Base-by-base conservation (phyloP, 2,888 invertebrate species). In the Bimastos eiseni region DNA sequence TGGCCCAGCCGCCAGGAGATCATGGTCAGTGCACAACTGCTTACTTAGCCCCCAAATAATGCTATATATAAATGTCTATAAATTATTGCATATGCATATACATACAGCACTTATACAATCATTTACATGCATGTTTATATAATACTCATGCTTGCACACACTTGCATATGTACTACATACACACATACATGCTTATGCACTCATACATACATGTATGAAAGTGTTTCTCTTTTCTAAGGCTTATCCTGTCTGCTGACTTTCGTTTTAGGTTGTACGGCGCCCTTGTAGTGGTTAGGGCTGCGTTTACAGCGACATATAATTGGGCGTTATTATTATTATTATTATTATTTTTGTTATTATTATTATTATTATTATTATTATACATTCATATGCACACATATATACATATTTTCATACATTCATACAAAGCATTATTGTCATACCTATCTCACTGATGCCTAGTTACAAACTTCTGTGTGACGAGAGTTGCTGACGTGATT, bases 1-100 rank as follows among this genome's bases (percentile, higher is more conserved):
- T 99, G 99, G 99, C 99, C 99, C 0, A 97, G 97, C 0, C 96
- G 98, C 19, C 95, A 96, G 0, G 98, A 99, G 94, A 98, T 99
- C 91, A 98, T 98, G 92, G 96, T 93, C 70, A 90, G 88, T 44
- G 8, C 30, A 15, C n/a, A 8, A 11, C 70, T n/a, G 11, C 1
- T 70, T 70, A 70, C 30, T 70, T n/a, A n/a, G n/a, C n/a, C n/a
- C n/a, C 8, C n/a, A 3, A 13, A 70, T 70, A 8, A n/a, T 70
- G 70, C 70, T 70, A 49, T 70, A n/a, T n/a, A 13, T 70, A 30
- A 70, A 70, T n/a, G 13, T 70, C n/a, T n/a, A 70, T 70, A 70
- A n/a, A 70, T 70, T 1, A 3, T 5, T 30, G 24, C 21, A 49
- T 49, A 49, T 21, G 6, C 49, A 49, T 4, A 21, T 21, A 44